phyloP scores from a whole-genome alignment of 2,113 vertebrate genomes.

The Cacatua alba region DNA sequence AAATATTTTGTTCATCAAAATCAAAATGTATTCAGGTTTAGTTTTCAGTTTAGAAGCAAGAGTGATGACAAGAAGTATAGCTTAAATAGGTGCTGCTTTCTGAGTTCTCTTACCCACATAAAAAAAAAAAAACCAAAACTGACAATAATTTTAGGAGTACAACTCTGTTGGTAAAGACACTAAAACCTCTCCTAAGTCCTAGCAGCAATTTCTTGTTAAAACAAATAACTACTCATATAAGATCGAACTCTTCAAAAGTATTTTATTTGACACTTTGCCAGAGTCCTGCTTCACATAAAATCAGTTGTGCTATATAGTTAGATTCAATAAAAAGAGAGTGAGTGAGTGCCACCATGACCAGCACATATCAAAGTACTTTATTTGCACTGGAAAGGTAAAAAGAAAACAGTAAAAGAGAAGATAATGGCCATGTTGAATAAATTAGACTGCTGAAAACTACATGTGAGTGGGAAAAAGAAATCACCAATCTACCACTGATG shows the following conservation, averaged over 20 bases:
- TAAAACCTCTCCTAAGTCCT: background rate
- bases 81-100: background rate
- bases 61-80: background rate
- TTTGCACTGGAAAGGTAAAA: background rate
- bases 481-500: background rate
- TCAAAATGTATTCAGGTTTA: background rate
- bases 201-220: background rate
- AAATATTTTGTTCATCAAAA: slow-evolving; percentile 16
- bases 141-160: background rate
- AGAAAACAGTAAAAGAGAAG: background rate
- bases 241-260: background rate
- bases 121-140: background rate
- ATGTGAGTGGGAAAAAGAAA: background rate
- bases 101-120: background rate
- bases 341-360: background rate
- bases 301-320: background rate
- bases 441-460: background rate
- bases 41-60: background rate
- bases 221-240: background rate
- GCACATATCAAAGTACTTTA: background rate
- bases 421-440: background rate
- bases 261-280: background rate
- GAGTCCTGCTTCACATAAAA: background rate
- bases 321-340: background rate
- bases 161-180: background rate